Evolutionary conservation across 2,888 invertebrate genomes (phyloP).

Genomic region (Cerceris ruficornis): DNA sequence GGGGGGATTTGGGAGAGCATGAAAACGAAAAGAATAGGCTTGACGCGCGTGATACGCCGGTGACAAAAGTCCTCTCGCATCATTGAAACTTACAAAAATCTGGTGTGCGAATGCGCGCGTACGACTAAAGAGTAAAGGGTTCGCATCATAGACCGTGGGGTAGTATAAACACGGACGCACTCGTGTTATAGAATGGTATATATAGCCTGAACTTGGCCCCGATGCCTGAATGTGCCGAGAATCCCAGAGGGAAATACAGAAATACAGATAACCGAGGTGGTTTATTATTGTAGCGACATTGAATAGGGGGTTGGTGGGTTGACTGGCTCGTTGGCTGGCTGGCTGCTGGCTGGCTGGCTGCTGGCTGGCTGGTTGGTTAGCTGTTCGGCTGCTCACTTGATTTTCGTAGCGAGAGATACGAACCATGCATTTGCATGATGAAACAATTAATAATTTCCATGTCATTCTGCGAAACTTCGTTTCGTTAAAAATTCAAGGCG

Average conservation of each 20-base stretch:
- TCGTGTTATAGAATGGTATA: slow-evolving; percentile 65
- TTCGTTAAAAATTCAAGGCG: no score
- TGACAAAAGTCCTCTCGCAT: slow-evolving; percentile 19
- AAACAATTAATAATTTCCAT: slow-evolving; percentile 6
- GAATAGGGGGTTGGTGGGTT: slow-evolving; percentile 75
- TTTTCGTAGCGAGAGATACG: slow-evolving; percentile 55
- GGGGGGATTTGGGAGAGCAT: background rate
- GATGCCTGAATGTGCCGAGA: slow-evolving; percentile 78
- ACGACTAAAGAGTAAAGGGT: slow-evolving; percentile 44
- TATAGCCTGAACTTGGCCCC: slow-evolving; percentile 81
- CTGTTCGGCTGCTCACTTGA: slow-evolving; percentile 47
- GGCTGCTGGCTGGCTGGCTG: slow-evolving; percentile 54
- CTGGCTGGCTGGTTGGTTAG: slow-evolving; percentile 37
- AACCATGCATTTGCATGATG: slow-evolving; percentile 33
- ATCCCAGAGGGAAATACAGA: slow-evolving; percentile 80
- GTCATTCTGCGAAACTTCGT: background rate
- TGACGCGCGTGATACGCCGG: background rate
- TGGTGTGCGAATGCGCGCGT: slow-evolving; percentile 31
- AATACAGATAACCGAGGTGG: slow-evolving; percentile 79
- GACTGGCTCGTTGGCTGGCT: slow-evolving; percentile 52
- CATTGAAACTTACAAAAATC: slow-evolving; percentile 49
- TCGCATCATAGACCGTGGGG: slow-evolving; percentile 44
- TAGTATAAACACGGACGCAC: slow-evolving; percentile 66
- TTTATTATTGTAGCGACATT: slow-evolving; percentile 80
- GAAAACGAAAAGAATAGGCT: background rate